Conservation (phyloP, 2,113 vertebrate genomes). For the Podarcis raffonei region DNA sequence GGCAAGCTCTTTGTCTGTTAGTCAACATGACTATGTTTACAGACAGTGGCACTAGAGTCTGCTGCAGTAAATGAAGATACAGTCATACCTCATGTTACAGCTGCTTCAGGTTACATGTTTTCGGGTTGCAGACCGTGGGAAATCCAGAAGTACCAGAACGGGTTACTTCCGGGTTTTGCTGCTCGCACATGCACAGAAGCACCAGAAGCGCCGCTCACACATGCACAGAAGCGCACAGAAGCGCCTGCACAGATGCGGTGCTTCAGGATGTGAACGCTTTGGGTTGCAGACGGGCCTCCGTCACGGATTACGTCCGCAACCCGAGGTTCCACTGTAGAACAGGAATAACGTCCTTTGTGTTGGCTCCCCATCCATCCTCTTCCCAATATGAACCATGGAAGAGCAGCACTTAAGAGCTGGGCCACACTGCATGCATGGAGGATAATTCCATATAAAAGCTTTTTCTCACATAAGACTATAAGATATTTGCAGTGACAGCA, state of each 20-base stretch:
- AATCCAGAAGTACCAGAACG: too few relatives aligned
- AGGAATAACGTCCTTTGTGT: neutral
- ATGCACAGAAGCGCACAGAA: too few relatives aligned
- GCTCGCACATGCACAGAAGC: too few relatives aligned
- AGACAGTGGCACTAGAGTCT: neutral
- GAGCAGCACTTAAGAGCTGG: neutral
- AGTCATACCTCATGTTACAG: too few relatives aligned
- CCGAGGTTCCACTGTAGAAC: neutral
- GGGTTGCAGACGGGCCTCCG: too few relatives aligned
- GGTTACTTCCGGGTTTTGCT: too few relatives aligned
- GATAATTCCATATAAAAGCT: neutral
- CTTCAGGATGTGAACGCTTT: too few relatives aligned
- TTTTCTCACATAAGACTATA: neutral
- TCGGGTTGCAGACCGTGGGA: too few relatives aligned
- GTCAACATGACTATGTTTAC: neutral
- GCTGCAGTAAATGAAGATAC: neutral
- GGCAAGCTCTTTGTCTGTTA: neutral
- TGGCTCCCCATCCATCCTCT: neutral
- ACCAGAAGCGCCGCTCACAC: too few relatives aligned
- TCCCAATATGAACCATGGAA: neutral
- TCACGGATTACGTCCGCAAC: too few relatives aligned
- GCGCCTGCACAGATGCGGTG: too few relatives aligned
- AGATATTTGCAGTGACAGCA: neutral
- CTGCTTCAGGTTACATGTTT: too few relatives aligned
- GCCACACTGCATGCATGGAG: neutral